Conservation (phyloP, 53 echinoderm and acorn worm species). For the Glandiceps talaboti region DNA sequence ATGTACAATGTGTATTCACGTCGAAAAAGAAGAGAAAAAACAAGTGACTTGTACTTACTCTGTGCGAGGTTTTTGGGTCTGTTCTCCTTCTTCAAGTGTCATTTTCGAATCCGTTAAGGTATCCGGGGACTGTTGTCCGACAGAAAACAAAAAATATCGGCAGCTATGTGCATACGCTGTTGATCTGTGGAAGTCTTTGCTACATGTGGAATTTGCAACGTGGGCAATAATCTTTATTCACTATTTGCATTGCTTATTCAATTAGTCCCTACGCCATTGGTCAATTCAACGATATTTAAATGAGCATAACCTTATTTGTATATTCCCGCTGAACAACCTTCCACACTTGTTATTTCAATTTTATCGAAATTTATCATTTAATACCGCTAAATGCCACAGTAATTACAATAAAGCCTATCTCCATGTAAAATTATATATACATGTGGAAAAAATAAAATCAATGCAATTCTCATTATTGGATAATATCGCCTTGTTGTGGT, state of each 20-base stretch:
- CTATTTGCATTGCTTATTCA: not conserved
- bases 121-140: not conserved
- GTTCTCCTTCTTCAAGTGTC: not conserved
- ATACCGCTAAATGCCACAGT: too few species aligned
- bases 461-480: not conserved
- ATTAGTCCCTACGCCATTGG: not conserved
- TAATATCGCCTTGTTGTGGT: not conserved
- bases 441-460: not conserved
- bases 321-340: not conserved
- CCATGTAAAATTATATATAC: too few species aligned
- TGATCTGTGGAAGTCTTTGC: not conserved
- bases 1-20: not conserved
- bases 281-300: not conserved
- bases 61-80: not conserved
- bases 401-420: too few species aligned
- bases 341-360: not conserved
- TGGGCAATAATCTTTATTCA: not conserved
- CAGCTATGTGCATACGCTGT: too few species aligned
- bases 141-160: not conserved
- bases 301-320: not conserved
- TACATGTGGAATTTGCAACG: constrained; percentile 21
- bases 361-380: not conserved
- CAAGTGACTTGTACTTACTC: not conserved
- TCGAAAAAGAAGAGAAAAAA: not conserved
- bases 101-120: not conserved